phyloP scores from a whole-genome alignment of 2,113 vertebrate genomes.

The Perca fluviatilis region DNA sequence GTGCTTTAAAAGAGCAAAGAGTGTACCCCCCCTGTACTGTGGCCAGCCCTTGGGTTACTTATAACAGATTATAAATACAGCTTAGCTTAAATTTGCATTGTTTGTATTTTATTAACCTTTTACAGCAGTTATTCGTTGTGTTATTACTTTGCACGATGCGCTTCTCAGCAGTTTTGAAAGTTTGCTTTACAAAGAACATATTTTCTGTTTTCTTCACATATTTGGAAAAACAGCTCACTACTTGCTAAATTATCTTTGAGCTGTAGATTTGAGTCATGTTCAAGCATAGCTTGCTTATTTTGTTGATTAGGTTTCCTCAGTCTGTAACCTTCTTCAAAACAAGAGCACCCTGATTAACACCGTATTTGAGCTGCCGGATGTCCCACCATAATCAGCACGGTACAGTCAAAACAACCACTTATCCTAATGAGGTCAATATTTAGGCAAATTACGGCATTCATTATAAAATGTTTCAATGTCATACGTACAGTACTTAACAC shows the following conservation, averaged over 20 bases:
- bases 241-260: not conserved
- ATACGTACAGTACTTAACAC: not conserved
- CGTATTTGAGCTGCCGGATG: conserved; percentile 38
- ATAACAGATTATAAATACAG: not conserved
- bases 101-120: not conserved
- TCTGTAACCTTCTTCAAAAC: conserved; percentile 30
- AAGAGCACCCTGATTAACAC: conserved; percentile 38
- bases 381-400: conserved; percentile 29
- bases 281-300: not conserved
- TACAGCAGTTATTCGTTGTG: not conserved
- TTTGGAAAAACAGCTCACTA: not conserved
- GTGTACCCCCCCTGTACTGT: not conserved
- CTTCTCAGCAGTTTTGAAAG: not conserved
- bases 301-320: conserved; percentile 24
- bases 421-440: conserved; percentile 61
- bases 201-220: not conserved
- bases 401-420: conserved; percentile 29
- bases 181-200: not conserved
- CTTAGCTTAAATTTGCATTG: not conserved
- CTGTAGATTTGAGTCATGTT: not conserved
- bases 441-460: conserved; percentile 48
- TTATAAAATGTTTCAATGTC: conserved; percentile 41
- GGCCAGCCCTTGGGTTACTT: not conserved
- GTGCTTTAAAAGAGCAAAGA: not conserved
- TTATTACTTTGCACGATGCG: not conserved